Evolutionary conservation across 64 coral and sea anemone species (phyloP).

Genomic region (Actinia tenebrosa): DNA sequence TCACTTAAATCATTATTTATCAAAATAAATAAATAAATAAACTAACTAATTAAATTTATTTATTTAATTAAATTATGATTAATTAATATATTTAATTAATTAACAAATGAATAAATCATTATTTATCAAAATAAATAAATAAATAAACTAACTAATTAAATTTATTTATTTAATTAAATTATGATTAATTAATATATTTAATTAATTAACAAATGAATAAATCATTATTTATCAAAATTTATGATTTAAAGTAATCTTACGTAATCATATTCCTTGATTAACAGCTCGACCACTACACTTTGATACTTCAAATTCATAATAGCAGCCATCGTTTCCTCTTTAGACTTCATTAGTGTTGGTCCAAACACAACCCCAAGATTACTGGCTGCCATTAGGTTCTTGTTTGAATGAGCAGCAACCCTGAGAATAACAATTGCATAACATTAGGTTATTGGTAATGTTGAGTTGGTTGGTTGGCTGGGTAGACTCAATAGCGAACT

Average conservation of each 20-base stretch:
- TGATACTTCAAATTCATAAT: slow-evolving; percentile 99
- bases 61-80: too few relatives aligned
- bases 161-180: too few relatives aligned
- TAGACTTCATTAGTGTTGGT: slow-evolving; percentile 95
- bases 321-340: slow-evolving; percentile 94
- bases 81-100: too few relatives aligned
- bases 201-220: too few relatives aligned
- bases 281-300: slow-evolving; percentile 88
- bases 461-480: neutral
- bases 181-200: too few relatives aligned
- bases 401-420: slow-evolving; percentile 83
- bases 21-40: too few relatives aligned
- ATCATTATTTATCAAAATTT: neutral
- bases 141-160: too few relatives aligned
- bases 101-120: too few relatives aligned
- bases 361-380: slow-evolving; percentile 98
- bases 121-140: too few relatives aligned
- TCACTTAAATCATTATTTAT: too few relatives aligned
- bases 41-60: too few relatives aligned
- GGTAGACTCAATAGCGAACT: neutral
- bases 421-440: slow-evolving; percentile 7
- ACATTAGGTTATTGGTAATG: neutral
- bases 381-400: slow-evolving; percentile 93
- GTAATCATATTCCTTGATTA: slow-evolving; percentile 83
- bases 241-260: slow-evolving; percentile 23